Evolutionary conservation across 2,888 invertebrate genomes (phyloP).

Genomic region (Lepidocyrtoides sp.): DNA sequence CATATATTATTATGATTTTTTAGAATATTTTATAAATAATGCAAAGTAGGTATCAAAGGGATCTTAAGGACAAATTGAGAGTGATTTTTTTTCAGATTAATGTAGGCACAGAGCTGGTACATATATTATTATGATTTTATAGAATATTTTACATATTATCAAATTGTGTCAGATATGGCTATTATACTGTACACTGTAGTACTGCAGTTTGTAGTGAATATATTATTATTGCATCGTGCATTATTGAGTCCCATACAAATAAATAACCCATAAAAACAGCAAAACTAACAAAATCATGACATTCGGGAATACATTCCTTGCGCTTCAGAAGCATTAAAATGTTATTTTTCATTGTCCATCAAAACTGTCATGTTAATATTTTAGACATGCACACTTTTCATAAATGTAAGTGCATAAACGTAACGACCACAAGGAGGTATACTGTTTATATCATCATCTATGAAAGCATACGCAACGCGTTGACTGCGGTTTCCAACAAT

Average conservation of each 20-base stretch:
- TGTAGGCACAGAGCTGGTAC: not conserved
- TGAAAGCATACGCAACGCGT: not conserved
- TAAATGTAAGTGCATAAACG: not conserved
- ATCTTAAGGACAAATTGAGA: not conserved
- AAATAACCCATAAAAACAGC: no score
- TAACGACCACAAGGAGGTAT: not conserved
- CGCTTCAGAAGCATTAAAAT: not conserved
- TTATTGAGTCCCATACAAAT: no score
- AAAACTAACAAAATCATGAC: no score
- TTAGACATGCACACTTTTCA: not conserved
- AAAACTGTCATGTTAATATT: not conserved
- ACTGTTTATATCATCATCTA: no score
- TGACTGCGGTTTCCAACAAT: slow-evolving; percentile 24
- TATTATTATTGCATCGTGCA: no score
- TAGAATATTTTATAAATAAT: no score
- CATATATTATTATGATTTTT: not conserved
- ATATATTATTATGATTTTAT: not conserved
- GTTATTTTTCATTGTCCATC: not conserved
- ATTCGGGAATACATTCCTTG: no score
- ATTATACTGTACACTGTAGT: no score
- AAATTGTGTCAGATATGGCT: no score
- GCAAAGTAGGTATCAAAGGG: no score
- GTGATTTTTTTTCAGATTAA: not conserved
- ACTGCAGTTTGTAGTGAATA: no score
- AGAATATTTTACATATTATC: no score